Base-by-base conservation (phyloP, 2,113 vertebrate species). In the Brachypteracias leptosomus region DNA sequence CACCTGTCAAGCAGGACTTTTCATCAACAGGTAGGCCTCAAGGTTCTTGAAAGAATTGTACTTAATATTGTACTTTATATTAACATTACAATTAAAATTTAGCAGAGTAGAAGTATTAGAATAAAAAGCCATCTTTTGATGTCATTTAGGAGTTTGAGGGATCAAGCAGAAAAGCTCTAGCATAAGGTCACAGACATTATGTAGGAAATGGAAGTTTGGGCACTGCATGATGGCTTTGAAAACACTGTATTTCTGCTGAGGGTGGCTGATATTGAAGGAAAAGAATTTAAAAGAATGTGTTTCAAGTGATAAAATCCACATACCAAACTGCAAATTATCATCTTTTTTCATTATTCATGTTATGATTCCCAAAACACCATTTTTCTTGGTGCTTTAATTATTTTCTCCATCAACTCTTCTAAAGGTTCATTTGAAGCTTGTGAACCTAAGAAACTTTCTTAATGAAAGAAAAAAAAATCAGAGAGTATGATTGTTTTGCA, bases 381-480 rank as follows among this genome's bases (percentile, higher is more conserved):
- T 94, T 94, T 94, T 83, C 63, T 80, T 88, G 65, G 51, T 54
- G 86, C 38, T 96, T 96, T 97, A 94, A 93, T 97, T 97, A 94
- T 90, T 94, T 96, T 92, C 89, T 92, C 85, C 83, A 74, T 51
- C 22, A 20, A 47, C 44, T 65, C 76, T 70, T 91, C 86, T 67
- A 83, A 87, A 94, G 88, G 72, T 83, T 95, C 87, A 79, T 83
- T 84, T 58, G 93, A 92, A 89, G 52, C 78, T 86, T 85, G 31
- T 90, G 89, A 95, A 77, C 75, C 81, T 71, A 26, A 74, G 82
- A 82, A 95, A 91, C 44, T 38, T 95, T 81, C 90, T 78, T 55
- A 88, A 93, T 83, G 29, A 85, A 88, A 52, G 71, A 72, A 29
- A 35, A 86, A 77, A 58, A 74, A 88, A 83, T 65, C 72, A 82